Evolutionary conservation across 1,140 invertebrate genomes (phyloP).

Genomic region (Eurosta solidaginis): DNA sequence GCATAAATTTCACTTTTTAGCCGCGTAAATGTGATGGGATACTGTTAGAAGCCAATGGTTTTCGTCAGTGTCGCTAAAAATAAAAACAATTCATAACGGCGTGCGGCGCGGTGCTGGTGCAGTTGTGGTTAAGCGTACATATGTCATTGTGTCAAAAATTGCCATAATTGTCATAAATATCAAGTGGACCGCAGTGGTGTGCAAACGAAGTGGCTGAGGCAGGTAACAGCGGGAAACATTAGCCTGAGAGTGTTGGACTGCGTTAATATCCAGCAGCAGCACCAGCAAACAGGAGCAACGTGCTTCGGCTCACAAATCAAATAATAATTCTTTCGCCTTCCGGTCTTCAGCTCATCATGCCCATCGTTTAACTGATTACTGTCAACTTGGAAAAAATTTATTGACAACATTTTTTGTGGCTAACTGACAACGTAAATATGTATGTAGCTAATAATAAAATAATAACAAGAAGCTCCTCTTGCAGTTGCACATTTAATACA

Average conservation of each 20-base stretch:
- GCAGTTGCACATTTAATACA: neutral
- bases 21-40: neutral
- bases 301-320: constrained; percentile 18
- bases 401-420: constrained; percentile 19
- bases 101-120: neutral
- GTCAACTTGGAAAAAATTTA: constrained; percentile 13
- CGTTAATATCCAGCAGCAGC: neutral
- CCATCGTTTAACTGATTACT: constrained; percentile 4
- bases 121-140: neutral
- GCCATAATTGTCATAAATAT: constrained; percentile 26
- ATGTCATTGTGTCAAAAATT: constrained; percentile 29
- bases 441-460: neutral
- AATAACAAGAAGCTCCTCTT: neutral
- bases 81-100: neutral
- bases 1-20: constrained; percentile 39
- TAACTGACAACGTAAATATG: neutral
- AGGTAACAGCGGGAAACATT: neutral
- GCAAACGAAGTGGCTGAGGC: neutral
- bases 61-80: neutral
- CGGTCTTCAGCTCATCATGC: neutral
- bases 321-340: neutral
- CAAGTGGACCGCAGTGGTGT: neutral
- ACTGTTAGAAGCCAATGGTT: neutral
- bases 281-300: too few species aligned
- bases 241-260: neutral